Base-by-base conservation (phyloP, 2,888 invertebrate species). In the Allygus modestus region DNA sequence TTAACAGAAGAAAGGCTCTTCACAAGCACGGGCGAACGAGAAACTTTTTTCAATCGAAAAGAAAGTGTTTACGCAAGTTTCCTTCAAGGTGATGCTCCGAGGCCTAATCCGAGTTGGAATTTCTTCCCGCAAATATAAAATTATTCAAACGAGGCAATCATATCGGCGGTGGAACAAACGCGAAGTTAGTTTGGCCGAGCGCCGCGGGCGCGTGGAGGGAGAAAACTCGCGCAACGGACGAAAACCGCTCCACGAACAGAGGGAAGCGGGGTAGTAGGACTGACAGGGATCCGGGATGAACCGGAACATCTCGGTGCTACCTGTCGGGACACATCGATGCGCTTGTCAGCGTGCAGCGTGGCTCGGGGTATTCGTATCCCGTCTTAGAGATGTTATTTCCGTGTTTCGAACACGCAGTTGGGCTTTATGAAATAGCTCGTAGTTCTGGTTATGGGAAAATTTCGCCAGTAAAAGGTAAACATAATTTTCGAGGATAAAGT, bases 131-230 rank as follows among this genome's bases (percentile, higher is more conserved):
- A 20, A 75, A 75, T 43, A 75, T 46, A 75, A 43, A 75, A 75
- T 75, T 75, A 75, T 75, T 75, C 75, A 75, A 75, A 75, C 75
- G 75, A 75, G 46, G 75, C 75, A 75, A 75, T 75, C 75, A 75
- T 75, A 75, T 43, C 75, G 43, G 71, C 31, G 71, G 31, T 28
- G 43, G 75, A 75, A 75, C 75, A 75, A 75, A 41, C 43, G 46
- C 20, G 23, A 46, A 75, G 75, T 75, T 75, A 75, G 75, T 75
- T n/a, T n/a, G n/a, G n/a, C 11, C 28, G 46, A 43, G 28, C n/a
- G 41, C 46, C 46, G 23, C 2, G 26, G 46, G 43, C 26, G 2
- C 11, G 73, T n/a, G 33, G 23, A 17, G 5, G 17, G n/a, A 4
- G 23, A 37, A n/a, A n/a, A n/a, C n/a, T n/a, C n/a, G n/a, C n/a